Conservation (phyloP, 2,888 invertebrate species). For the Camponotus fellah region DNA sequence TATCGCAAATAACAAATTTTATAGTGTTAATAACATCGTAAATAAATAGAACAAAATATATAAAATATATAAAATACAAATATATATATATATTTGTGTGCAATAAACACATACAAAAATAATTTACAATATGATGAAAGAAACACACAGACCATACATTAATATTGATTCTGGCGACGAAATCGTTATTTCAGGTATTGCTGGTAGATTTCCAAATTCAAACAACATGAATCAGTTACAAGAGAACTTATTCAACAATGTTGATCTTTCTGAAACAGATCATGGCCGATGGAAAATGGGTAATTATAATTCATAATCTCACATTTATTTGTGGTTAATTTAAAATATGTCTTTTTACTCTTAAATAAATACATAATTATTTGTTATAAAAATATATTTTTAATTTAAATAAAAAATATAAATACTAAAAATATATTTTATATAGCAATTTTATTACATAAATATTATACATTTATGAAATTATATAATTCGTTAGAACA, state of each 20-base stretch:
- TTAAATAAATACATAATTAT: no score
- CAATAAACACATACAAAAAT: background rate
- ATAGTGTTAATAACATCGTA: background rate
- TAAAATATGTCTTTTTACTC: no score
- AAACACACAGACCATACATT: background rate
- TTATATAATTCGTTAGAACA: slow-evolving; percentile 83
- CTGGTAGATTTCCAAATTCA: slow-evolving; percentile 93
- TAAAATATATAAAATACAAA: background rate
- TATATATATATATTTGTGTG: background rate
- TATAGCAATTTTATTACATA: no score
- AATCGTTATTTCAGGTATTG: slow-evolving; percentile 90
- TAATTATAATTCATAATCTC: background rate
- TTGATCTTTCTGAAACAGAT: background rate
- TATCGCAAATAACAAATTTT: background rate
- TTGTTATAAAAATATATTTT: no score
- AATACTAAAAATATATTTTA: no score
- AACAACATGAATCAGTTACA: slow-evolving; percentile 87
- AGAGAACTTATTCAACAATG: slow-evolving; percentile 13
- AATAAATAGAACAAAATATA: background rate
- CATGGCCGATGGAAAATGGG: background rate
- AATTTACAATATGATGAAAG: background rate
- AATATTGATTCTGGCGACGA: slow-evolving; percentile 81
- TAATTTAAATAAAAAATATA: no score
- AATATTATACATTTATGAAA: background rate
- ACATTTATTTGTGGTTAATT: no score